These are phyloP conservation scores for Sphaeramia orbicularis DNA, from an alignment of 2,797 vertebrate genomes.

Conservation along the genomic window DNA sequence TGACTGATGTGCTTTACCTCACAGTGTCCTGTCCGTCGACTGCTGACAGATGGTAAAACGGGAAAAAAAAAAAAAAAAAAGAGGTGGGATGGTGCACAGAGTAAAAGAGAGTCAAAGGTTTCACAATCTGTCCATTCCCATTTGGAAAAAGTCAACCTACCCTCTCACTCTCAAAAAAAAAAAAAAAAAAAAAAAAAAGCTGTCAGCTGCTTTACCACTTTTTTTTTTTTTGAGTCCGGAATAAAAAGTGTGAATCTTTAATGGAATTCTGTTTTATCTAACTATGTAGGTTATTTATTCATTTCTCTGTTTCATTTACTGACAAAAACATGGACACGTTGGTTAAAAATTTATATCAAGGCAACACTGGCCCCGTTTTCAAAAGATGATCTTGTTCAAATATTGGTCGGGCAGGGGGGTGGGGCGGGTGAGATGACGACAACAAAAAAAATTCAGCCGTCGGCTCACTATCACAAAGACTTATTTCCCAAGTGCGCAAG, in stretches of 20 bases:
- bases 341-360: constrained; percentile 18
- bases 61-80: constrained; percentile 4
- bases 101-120: constrained; percentile 7
- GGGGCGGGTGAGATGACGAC: too few relatives aligned
- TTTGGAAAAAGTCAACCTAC: not conserved
- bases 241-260: constrained; percentile 31
- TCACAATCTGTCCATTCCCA: not conserved
- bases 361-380: constrained; percentile 23
- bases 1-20: constrained; percentile 23
- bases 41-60: constrained; percentile 32
- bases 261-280: constrained; percentile 33
- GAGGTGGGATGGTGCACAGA: not conserved
- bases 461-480: too few relatives aligned
- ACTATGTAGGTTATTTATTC: constrained; percentile 39
- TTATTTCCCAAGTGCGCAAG: too few relatives aligned
- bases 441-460: too few relatives aligned
- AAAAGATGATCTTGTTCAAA: not conserved
- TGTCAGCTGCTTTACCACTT: constrained; percentile 7
- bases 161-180: not conserved
- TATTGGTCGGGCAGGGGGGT: too few relatives aligned
- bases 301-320: constrained; percentile 38
- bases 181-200: not conserved
- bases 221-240: constrained; percentile 2
- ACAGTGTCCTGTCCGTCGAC: constrained; percentile 1
- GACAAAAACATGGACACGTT: constrained; percentile 17